phyloP scores from a whole-genome alignment of 2,113 vertebrate species.

The Rhegmatorhina hoffmannsi region DNA sequence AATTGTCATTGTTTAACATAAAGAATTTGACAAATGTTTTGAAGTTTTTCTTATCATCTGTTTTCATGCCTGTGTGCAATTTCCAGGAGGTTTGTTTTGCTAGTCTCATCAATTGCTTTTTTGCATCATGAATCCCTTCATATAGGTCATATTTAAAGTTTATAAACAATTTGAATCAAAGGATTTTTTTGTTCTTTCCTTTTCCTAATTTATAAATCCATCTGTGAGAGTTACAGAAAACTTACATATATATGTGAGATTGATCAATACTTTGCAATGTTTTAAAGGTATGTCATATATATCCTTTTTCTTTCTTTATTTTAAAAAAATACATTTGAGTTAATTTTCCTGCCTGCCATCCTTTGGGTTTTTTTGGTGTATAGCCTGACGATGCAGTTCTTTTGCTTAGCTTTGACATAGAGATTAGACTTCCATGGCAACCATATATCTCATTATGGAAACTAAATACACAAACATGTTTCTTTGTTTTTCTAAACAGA shows the following conservation, averaged over 20 bases:
- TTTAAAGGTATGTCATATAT: neutral
- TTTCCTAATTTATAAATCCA: neutral
- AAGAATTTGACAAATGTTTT: neutral
- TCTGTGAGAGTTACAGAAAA: neutral
- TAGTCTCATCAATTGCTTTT: neutral
- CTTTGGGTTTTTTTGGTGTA: neutral
- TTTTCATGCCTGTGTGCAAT: neutral
- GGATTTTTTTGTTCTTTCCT: neutral
- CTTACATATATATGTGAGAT: neutral
- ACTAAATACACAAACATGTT: slow-evolving; percentile 25
- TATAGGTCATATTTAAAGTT: neutral
- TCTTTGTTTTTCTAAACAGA: slow-evolving; percentile 32
- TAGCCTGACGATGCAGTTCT: neutral
- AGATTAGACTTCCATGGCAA: slow-evolving; percentile 60
- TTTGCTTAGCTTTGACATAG: slow-evolving; percentile 11
- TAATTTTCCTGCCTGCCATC: neutral
- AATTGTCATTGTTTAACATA: neutral
- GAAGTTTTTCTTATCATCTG: neutral
- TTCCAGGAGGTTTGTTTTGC: neutral
- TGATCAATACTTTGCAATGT: neutral
- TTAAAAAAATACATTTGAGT: neutral
- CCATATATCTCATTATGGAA: slow-evolving; percentile 43
- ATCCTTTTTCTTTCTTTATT: neutral
- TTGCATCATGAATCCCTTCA: neutral
- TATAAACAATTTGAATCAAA: neutral